Evolutionary conservation across 1,140 invertebrate species (phyloP), one percentile per base, ranked within the genome.

Genomic region (Monochamus saltuarius): DNA sequence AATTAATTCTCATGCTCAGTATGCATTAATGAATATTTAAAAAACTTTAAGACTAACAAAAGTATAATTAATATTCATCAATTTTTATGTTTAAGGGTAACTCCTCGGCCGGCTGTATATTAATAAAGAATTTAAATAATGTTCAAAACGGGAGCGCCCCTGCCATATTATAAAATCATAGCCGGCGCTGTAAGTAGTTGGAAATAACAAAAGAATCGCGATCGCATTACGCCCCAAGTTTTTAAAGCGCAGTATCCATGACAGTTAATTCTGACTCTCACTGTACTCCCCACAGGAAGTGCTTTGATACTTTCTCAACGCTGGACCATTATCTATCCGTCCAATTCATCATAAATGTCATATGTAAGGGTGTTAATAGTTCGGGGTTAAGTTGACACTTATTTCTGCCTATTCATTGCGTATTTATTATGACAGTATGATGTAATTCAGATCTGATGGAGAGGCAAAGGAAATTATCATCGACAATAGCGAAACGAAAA

Each of bases 161-260:
- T 43, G 29, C 42, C 59, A 36, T 61, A 68, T 70, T 68, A 68
- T 65, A 64, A 65, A 70, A 66, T 64, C 64, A 63, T 64, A 67
- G 64, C 56, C 56, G 51, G 59, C 61, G 60, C 65, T 64, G 60
- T 67, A 71, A 71, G 66, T 69, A 71, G 67, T 69, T 66, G 36
- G 45, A 38, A 62, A 56, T 67, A 71, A 71, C 69, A 71, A 71
- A 67, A 65, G 66, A 64, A 53, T 63, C 53, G 59, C 59, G 62
- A 63, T 63, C 47, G 64, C 45, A 57, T 67, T 68, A 65, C 64
- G 62, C 68, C 68, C 68, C 61, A 63, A 64, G 62, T 66, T 67
- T 69, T 70, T 62, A 65, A 67, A 66, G 62, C 50, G 61, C 64
- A 46, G 68, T 72, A 72, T 72, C 70, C 67, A 72, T 72, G 64